Evolutionary conservation across 2,888 invertebrate genomes (phyloP).

Genomic region (Phasia obesa): DNA sequence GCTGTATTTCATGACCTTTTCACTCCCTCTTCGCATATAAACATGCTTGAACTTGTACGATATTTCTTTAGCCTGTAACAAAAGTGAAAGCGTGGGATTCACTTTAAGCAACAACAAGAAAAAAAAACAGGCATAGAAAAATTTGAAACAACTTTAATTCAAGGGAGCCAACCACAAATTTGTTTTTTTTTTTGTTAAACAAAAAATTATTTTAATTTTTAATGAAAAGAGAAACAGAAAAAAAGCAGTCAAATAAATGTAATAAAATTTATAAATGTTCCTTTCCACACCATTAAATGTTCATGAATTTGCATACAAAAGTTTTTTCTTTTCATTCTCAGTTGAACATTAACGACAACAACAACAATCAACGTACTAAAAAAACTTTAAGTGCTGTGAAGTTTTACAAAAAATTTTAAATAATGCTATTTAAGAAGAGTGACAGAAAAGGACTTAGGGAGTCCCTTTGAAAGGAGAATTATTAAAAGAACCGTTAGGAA

Average conservation of each 20-base stretch:
- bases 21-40: background rate
- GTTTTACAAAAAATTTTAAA: background rate
- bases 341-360: background rate
- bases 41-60: conserved; percentile 12
- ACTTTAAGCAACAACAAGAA: conserved; percentile 20
- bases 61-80: conserved; percentile 49
- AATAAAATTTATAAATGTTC: conserved; percentile 41
- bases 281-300: conserved; percentile 51
- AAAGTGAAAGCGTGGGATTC: conserved; percentile 72
- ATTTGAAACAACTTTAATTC: conserved; percentile 49
- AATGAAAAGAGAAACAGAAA: conserved; percentile 5
- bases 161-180: conserved; percentile 43
- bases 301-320: conserved; percentile 44
- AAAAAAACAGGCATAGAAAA: conserved; percentile 18
- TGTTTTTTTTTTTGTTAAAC: background rate
- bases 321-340: background rate
- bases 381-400: background rate
- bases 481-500: no score
- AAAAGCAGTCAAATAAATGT: background rate
- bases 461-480: no score
- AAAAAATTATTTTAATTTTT: conserved; percentile 50
- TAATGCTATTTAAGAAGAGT: conserved; percentile 1
- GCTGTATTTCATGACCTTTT: background rate
- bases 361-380: background rate
- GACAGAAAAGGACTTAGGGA: background rate